Evolutionary conservation across 1,140 invertebrate genomes (phyloP).

Genomic region (Heliconius eleuchia): DNA sequence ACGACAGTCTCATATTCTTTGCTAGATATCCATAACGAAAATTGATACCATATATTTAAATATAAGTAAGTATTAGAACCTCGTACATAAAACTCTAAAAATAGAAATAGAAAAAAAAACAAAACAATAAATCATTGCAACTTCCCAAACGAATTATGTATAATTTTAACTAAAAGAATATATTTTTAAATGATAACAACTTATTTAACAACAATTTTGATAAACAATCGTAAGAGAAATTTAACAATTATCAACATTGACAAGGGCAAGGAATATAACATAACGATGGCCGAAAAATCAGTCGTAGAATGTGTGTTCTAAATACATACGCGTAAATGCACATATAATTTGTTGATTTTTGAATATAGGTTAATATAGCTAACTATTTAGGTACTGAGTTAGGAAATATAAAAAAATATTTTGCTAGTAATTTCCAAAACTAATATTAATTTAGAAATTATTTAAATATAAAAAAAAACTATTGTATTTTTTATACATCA

Average conservation of each 20-base stretch:
- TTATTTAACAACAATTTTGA: slow-evolving; percentile 28
- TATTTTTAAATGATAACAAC: slow-evolving; percentile 26
- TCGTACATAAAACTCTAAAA: slow-evolving; percentile 23
- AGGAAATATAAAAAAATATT: not conserved
- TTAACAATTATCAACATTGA: slow-evolving; percentile 11
- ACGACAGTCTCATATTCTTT: not conserved
- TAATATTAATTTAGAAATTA: not conserved
- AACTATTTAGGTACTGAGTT: not conserved
- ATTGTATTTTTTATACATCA: not conserved
- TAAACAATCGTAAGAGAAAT: slow-evolving; percentile 5
- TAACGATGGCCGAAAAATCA: slow-evolving; percentile 7
- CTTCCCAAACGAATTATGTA: slow-evolving; percentile 27
- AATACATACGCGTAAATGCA: not conserved
- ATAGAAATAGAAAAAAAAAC: slow-evolving; percentile 28
- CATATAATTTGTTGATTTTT: not conserved
- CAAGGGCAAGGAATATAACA: not conserved
- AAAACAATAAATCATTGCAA: slow-evolving; percentile 29
- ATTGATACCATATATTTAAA: not conserved
- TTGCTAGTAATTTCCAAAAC: not conserved
- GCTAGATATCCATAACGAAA: slow-evolving; percentile 12
- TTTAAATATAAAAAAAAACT: not conserved
- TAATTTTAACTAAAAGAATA: slow-evolving; percentile 28
- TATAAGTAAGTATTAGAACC: slow-evolving; percentile 5
- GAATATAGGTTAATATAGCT: not conserved
- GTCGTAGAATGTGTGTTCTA: not conserved